These are phyloP conservation scores for Calonectris borealis DNA, from an alignment of 2,113 vertebrate species.

Conservation along the genomic window DNA sequence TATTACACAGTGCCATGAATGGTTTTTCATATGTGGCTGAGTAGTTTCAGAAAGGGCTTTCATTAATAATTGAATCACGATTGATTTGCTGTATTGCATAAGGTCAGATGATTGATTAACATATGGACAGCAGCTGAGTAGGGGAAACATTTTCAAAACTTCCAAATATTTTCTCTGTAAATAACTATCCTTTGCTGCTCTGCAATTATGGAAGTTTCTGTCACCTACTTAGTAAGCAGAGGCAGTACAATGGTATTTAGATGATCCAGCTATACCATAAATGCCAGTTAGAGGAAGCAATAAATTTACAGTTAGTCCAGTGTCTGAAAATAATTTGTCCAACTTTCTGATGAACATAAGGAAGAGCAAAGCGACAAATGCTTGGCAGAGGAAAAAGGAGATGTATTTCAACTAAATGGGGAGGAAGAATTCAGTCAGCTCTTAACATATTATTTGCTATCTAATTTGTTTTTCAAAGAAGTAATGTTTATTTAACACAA, in stretches of 20 bases:
- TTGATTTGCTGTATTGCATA: neutral
- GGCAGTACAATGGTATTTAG: neutral
- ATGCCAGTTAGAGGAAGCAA: neutral
- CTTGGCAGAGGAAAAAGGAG: neutral
- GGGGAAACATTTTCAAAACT: neutral
- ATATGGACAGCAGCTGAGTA: neutral
- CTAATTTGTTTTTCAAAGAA: conserved; percentile 66
- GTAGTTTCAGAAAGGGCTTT: conserved; percentile 7
- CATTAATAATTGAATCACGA: conserved; percentile 26
- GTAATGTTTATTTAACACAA: conserved; percentile 64
- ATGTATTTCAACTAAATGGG: neutral
- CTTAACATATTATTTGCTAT: conserved; percentile 26
- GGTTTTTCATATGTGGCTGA: neutral
- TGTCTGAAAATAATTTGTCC: neutral
- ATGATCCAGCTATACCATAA: neutral
- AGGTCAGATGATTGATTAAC: conserved; percentile 17
- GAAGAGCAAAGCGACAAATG: neutral
- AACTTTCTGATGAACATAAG: neutral
- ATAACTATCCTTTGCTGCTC: neutral
- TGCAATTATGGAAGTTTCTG: neutral
- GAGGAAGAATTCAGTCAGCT: conserved; percentile 2
- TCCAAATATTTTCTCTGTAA: neutral
- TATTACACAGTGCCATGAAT: neutral
- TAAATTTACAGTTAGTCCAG: neutral
- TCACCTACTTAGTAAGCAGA: neutral